A percentile compares a stretch with the other conserved stretches of the same genome.
Evolutionary conservation across 37 sponge, comb jelly and placozoan species (phyloP).

Genomic region (Geodia barretti): DNA sequence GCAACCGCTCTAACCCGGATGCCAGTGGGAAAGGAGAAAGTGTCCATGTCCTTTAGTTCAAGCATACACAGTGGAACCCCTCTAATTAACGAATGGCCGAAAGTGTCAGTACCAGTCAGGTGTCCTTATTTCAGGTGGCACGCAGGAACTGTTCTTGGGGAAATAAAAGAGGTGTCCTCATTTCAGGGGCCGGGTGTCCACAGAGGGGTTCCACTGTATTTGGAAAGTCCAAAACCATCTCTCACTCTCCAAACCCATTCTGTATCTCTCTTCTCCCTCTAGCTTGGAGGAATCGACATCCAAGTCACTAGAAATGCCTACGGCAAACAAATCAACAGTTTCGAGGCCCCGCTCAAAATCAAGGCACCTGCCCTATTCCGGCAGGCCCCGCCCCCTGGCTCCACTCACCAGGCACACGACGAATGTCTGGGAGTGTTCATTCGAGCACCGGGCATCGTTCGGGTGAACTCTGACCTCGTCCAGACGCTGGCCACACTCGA

Average conservation of each 20-base stretch:
- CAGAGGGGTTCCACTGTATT: too few species aligned
- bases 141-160: too few species aligned
- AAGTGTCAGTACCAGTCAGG: too few species aligned
- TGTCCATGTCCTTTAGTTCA: too few species aligned
- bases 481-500: slow-evolving; percentile 41
- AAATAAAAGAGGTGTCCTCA: neutral
- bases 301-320: slow-evolving; percentile 53
- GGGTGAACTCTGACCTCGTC: slow-evolving; percentile 31
- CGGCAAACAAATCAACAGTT: slow-evolving; percentile 68
- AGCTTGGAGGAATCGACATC: slow-evolving; percentile 73
- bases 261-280: slow-evolving; percentile 14
- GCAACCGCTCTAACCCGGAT: too few species aligned
- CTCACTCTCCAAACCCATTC: too few species aligned
- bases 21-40: neutral
- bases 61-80: neutral
- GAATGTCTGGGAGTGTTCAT: slow-evolving; percentile 73
- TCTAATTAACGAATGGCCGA: neutral
- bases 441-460: slow-evolving; percentile 66
- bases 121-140: too few species aligned
- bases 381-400: neutral
- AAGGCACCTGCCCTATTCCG: slow-evolving; percentile 25
- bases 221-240: too few species aligned
- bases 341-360: slow-evolving; percentile 58
- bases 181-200: too few species aligned
- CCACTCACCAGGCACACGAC: neutral